Base-by-base conservation (phyloP, 2,113 vertebrate genomes). In the Silurus meridionalis region DNA sequence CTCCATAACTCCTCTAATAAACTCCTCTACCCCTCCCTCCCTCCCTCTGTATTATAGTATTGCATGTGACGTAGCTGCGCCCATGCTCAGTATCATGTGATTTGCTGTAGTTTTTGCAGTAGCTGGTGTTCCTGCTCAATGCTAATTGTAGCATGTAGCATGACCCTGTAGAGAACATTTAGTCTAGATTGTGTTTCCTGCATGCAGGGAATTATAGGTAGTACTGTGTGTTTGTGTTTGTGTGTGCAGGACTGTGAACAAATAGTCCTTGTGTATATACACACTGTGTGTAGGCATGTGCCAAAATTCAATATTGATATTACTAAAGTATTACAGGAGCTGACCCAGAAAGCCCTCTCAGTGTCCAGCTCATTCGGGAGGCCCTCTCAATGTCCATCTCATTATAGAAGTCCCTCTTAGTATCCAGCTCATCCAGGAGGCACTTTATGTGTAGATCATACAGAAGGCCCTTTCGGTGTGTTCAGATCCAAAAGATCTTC, bases 201-300 rank as follows among this genome's bases (percentile, higher is more conserved):
- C 75, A 78, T 57, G 75, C 75, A 78, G 4, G 53, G 53, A 78
- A 28, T 78, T 78, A n/a, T 78, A n/a, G 52, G 53, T 78, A 78
- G 28, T 28, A 28, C 25, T 7, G 19, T 21, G 19, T 50, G 3
- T 72, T 0, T 48, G 15, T 72, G 69, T 71, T 10, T 15, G n/a
- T 67, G 21, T n/a, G 61, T 6, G n/a, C 6, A 6, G 15, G 28
- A 37, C 37, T 66, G 15, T 66, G 9, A 10, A 66, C 8, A 37
- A 69, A 15, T 69, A 37, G 13, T n/a, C 37, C 14, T 15, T 71
- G 67, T 71, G 28, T 46, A 46, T 71, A 8, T 71, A 17, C 67
- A 57, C 55, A 19, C n/a, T 55, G 74, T 77, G 75, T 57, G 23
- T 3, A 79, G 75, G 53, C 13, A 79, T 79, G 75, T 57, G 75